These are phyloP conservation scores for Plebejus argus DNA, from an alignment of 2,888 invertebrate genomes.

Conservation along the genomic window DNA sequence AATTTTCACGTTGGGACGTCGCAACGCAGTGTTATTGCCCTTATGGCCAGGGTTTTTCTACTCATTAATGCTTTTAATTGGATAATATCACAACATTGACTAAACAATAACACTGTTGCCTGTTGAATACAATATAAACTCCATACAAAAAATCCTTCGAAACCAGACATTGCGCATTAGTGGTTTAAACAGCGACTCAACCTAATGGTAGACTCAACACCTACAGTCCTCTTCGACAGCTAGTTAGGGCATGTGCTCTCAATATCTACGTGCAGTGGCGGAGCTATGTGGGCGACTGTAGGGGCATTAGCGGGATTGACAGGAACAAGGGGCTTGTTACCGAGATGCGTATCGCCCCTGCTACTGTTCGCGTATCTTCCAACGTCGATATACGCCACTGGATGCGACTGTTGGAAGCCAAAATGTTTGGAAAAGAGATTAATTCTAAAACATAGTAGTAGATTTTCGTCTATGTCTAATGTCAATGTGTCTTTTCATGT, in stretches of 20 bases:
- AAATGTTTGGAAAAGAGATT: neutral
- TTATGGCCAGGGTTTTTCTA: no score
- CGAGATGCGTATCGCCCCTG: conserved; percentile 75
- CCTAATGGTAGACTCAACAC: neutral
- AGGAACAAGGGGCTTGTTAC: conserved; percentile 75
- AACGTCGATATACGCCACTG: conserved; percentile 47
- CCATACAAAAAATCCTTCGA: neutral
- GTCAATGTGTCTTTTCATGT: no score
- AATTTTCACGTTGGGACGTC: no score
- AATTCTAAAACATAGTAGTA: neutral
- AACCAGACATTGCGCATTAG: neutral
- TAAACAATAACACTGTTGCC: no score
- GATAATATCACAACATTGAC: no score
- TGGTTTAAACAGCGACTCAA: neutral
- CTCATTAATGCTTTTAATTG: no score
- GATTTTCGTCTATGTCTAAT: no score
- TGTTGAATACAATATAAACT: neutral
- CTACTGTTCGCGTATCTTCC: conserved; percentile 70
- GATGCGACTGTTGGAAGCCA: conserved; percentile 42
- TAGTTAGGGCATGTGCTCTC: conserved; percentile 30
- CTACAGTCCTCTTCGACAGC: neutral
- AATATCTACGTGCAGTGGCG: conserved; percentile 25
- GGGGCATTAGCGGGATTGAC: conserved; percentile 76
- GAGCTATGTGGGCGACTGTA: conserved; percentile 46
- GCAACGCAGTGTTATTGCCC: no score